Base-by-base conservation (phyloP, 1,140 invertebrate genomes). In the Drosophila burlai region DNA sequence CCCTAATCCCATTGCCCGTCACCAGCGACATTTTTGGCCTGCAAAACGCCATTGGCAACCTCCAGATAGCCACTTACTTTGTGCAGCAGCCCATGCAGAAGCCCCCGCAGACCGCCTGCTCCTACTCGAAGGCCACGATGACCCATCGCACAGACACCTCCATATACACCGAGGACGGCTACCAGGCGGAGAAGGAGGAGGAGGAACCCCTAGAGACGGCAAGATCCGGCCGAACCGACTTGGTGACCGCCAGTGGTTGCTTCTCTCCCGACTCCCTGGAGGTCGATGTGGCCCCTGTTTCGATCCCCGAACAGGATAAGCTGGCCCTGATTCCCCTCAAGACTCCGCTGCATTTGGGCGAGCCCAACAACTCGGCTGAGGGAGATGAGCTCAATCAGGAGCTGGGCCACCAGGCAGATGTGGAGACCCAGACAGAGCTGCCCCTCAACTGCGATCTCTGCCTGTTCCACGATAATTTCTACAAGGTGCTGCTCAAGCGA, bases 401-500 rank as follows among this genome's bases (percentile, higher is more conserved):
- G 15, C 40, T 15, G 31, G 46, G 68, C 9, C 52, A 13, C 3
- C 76, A 83, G 9, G 54, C 66, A 13, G 92, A 93, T 80, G 92
- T 91, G 31, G 86, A 92, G 43, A 93, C 92, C 2, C 92, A 93
- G 62, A 93, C 92, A 1, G 92, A 93, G 55, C 15, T 92, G 62
- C 92, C 91, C 1, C 47, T 92, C 0, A 92, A 91, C 54, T 93
- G 92, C 38, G 92, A 93, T 52, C 62, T 93, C 1, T 93, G 92
- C 2, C 42, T 93, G 16, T 92, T 93, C 50, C 92, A 93, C 45
- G 91, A 93, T 26, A 92, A 93, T 52, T 93, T 93, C 71, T 93
- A 93, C 38, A 93, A 93, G 74, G 92, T 93, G 0, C 31, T 92
- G 29, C 76, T 93, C 4, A 93, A 93, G 60, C 66, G 92, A 0